Evolutionary conservation across 2,888 invertebrate species (phyloP), one percentile per base, ranked within the genome.

Genomic region (Lycocerus yunnanus): DNA sequence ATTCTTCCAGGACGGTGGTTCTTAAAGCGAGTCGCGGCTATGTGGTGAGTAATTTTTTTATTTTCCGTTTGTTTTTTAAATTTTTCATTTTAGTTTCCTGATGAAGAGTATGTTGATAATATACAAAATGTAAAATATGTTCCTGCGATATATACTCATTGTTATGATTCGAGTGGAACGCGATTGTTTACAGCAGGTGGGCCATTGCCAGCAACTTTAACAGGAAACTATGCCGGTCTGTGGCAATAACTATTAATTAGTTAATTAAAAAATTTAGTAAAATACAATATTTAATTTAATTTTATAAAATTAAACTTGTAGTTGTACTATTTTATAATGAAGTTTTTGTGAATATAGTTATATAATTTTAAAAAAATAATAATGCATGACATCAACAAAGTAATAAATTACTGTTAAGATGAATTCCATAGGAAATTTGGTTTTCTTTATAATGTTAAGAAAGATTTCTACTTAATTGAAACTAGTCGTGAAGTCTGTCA

Each of bases 61-160:
- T 61, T 13, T 65, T 18, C 18, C n/a, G 13, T 70, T 15, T 16
- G 58, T n/a, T 24, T 15, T 21, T 21, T 13, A 65, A 15, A 10
- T 24, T 71, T 66, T 73, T 69, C 60, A 79, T 85, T 84, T 16
- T 85, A 95, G 95, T 95, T 94, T 87, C 95, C 95, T 0, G 91
- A 91, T 81, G 96, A 96, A 85, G 95, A 95, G 81, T 95, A 93
- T 80, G 91, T 94, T 77, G 95, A 96, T 80, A 94, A 94, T 4
- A 92, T 94, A 83, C 94, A 94, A 88, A 93, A 94, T 82, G 92
- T 94, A 72, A 95, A 95, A 87, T 96, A 97, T 87, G 94, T 94
- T 75, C 94, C 97, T 24, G 98, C 98, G 15, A 96, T 98, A 83
- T 98, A 98, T 88, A 97, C 98, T 2, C 98, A 98, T 86, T 97